Evolutionary conservation across 2,888 invertebrate genomes (phyloP), one percentile per base, ranked within the genome.

Genomic region (Celastrina argiolus): DNA sequence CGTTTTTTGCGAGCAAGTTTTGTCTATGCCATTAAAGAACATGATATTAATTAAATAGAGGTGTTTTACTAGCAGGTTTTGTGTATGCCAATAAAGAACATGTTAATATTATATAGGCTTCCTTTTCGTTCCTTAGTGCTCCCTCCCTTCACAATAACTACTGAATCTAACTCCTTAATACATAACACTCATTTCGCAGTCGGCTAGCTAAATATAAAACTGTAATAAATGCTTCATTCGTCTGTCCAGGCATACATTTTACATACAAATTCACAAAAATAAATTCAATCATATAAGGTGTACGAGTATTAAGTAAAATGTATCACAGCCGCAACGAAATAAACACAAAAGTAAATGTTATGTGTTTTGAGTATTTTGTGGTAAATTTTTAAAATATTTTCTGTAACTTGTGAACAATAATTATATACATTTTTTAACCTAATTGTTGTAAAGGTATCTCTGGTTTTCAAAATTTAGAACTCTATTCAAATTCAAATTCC

Each of bases 361-460:
- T 26, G 22, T 45, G 18, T 45, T 51, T 51, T 51, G 51, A 26
- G 51, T 77, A 18, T 12, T 51, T 26, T 51, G 51, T 22, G 12
- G 5, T 12, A 41, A n/a, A 2, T 14, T 3, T n/a, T 16, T 41
- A 22, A 12, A 51, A 51, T 22, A 18, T 10, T 45, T 45, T 45
- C 26, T 51, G 22, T 51, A 14, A 22, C 22, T 51, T 51, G 22
- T 51, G 51, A 36, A 36, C 2, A 36, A 22, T 51, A 14, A 22
- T 26, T 26, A 51, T 22, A 22, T 26, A 14, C 1, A 51, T 14
- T 51, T 18, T 41, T 22, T 22, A 8, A 22, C 22, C 10, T 5
- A 26, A 5, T 51, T 22, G 51, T 3, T 26, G 51, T 26, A 51
- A 51, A 51, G 51, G 51, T 12, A 22, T 51, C 12, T 12, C 22